Evolutionary conservation across 2,888 invertebrate species (phyloP), one percentile per base, ranked within the genome.

Genomic region (Campoplex capitator): DNA sequence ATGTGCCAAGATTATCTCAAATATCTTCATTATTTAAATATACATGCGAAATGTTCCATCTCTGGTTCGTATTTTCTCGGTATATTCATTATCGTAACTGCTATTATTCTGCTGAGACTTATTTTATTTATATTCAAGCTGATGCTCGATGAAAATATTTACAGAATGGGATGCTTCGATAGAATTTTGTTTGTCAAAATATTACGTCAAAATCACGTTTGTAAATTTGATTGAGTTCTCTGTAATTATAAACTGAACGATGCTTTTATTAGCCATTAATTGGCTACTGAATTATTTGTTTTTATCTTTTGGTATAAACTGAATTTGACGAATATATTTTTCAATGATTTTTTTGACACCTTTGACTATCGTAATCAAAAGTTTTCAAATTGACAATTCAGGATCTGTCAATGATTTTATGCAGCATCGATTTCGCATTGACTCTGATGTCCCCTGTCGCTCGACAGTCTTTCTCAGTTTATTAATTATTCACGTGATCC

Each of bases 1-100:
- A 77, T 56, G 58, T 45, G 58, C 58, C 13, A 71, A 67, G 78
- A 82, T 78, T 78, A 58, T 45, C 18, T 67, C 42, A 35, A 32
- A 74, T 74, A 35, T 42, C 82, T 56, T 62, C n/a, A 70, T 32
- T 71, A 65, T 35, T 83, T 70, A 45, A 35, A 45, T 58, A 28
- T 28, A 28, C 45, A n/a, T 75, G 18, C 23, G 23, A 4, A n/a
- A 38, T 75, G 42, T 23, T 54, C 76, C 56, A 13, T 38, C 18
- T 62, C 58, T 32, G 45, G 3, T 32, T 23, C 65, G 38, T 45
- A 45, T 78, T 84, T 74, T 67, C 38, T 68, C 45, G 42, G 9
- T 35, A 23, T 8, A 42, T 16, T 18, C 32, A 75, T 56, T n/a
- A n/a, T 68, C n/a, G 42, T 16, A 42, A 13, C 9, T 71, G 3